A percentile compares a stretch with the other conserved stretches of the same genome.
These are phyloP conservation scores for Coecobrya sp. DNA, from an alignment of 2,888 invertebrate species.

Conservation along the genomic window DNA sequence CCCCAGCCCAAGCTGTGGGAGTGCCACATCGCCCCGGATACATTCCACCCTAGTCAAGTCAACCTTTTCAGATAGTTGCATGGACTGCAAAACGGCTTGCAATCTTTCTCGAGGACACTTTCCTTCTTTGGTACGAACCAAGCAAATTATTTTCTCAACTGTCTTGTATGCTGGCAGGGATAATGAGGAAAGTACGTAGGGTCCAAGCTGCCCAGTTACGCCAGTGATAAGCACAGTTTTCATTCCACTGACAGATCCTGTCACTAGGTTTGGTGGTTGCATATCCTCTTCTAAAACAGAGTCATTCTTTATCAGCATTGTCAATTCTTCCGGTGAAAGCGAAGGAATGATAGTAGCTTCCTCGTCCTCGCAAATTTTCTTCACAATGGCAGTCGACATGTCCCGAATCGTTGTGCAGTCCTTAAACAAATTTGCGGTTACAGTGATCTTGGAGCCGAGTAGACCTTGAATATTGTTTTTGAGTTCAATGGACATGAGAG, in stretches of 20 bases:
- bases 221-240: slow-evolving; percentile 68
- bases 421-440: background rate
- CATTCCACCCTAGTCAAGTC: slow-evolving; percentile 25
- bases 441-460: slow-evolving; percentile 35
- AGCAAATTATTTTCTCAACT: slow-evolving; percentile 58
- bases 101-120: background rate
- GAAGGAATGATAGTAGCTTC: background rate
- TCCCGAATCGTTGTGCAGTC: background rate
- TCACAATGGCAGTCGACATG: background rate
- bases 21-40: slow-evolving; percentile 16
- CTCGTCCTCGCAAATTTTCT: background rate
- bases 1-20: background rate
- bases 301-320: slow-evolving; percentile 41
- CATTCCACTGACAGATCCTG: slow-evolving; percentile 8
- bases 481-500: slow-evolving; percentile 73
- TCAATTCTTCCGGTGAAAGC: slow-evolving; percentile 62
- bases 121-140: slow-evolving; percentile 57
- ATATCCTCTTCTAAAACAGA: slow-evolving; percentile 60
- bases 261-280: background rate
- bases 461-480: slow-evolving; percentile 67
- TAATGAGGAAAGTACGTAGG: slow-evolving; percentile 61
- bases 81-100: background rate
- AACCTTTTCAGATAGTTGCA: background rate
- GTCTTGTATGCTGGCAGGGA: background rate
- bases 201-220: slow-evolving; percentile 67